Base-by-base conservation (phyloP, 2,797 vertebrate species). In the Hoplostethus mediterraneus region DNA sequence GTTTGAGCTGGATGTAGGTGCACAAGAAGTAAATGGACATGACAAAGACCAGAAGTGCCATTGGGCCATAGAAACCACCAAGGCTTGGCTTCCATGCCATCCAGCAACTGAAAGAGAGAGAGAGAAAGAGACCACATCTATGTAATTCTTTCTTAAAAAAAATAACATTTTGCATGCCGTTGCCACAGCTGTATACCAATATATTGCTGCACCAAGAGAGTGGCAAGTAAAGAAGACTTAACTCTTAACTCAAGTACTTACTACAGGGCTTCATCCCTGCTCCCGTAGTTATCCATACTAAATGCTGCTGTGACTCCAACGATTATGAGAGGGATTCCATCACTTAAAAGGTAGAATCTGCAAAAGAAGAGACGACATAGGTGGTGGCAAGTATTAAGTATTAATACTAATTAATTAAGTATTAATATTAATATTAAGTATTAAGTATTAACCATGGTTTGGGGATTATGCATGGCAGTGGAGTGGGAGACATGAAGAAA, bases 21-120 rank as follows among this genome's bases (percentile, higher is more conserved):
- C 95, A 95, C 25, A 98, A 87, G 77, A 99, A 97, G 90, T 99
- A 98, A 79, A 95, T 13, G 6, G 93, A 98, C 87, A 97, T 97
- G 82, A 97, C 92, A 49, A 98, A 87, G 63, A 96, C 65, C 64
- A 98, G 95, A 83, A 98, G 95, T 30, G 96, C 90, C 16, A 94
- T 87, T 0, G 98, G 98, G 12, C 95, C 96, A 0, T 97, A 99
- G 85, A 99, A 98, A 2, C 96, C 96, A 5, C 97, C 98, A 0
- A 99, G 93, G 80, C 98, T 98, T 21, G 98, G 96, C 80, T 98
- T 96, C 98, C 98, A 99, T 14, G 97, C 96, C 97, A 99, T 99
- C 98, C 98, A 99, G 90, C 98, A 99, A 87, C 98, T 99, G 93
- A 1, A 83, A 81, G 11, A 79, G 5, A 64, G 1, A 14, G 0